phyloP scores from a whole-genome alignment of 2,797 vertebrate species.

The Hypotaenidia okinawae region DNA sequence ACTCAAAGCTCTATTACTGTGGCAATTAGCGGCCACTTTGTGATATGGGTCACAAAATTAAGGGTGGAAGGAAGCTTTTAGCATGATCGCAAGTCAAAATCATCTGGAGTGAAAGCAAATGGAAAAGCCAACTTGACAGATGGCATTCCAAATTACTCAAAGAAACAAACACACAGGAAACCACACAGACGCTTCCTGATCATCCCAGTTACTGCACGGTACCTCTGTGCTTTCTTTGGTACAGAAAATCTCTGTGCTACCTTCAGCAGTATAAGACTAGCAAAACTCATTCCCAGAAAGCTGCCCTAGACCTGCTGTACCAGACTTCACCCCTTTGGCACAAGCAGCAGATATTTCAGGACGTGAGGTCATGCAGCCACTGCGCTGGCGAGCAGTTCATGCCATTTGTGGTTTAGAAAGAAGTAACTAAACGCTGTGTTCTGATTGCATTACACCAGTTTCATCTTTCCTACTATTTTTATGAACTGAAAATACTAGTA shows the following conservation, averaged over 20 bases:
- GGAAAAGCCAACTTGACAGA: not conserved
- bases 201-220: not conserved
- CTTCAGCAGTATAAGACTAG: not conserved
- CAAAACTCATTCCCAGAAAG: not conserved
- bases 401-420: not conserved
- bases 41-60: not conserved
- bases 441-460: not conserved
- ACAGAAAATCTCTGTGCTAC: no score
- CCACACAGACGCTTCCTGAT: not conserved
- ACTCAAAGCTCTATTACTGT: not conserved
- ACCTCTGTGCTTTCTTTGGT: fast-evolving
- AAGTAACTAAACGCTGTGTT: not conserved
- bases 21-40: not conserved
- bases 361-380: not conserved
- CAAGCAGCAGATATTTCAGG: not conserved
- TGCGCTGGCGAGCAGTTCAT: not conserved
- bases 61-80: not conserved
- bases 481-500: not conserved
- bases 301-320: not conserved
- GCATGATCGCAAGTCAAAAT: not conserved
- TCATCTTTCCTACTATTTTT: not conserved
- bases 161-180: not conserved
- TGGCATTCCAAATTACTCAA: not conserved
- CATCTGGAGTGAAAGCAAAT: not conserved
- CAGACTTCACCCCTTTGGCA: not conserved